Percentiles rank a stretch among this genome's conserved stretches.
Conservation (phyloP, 1,140 invertebrate species). For the Euglossa dilemma region DNA sequence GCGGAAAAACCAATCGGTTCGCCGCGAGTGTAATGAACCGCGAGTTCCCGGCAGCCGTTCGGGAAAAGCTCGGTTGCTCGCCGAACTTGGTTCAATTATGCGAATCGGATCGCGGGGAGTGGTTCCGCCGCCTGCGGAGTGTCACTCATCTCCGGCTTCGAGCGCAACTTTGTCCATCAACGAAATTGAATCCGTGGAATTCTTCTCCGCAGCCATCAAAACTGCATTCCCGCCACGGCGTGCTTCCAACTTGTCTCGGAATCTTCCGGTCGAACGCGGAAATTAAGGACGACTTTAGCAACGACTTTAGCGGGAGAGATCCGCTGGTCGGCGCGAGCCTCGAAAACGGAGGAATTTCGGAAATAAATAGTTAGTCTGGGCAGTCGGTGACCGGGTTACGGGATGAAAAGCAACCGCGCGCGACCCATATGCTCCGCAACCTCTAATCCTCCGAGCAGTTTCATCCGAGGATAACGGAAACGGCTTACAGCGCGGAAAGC, state of each 20-base stretch:
- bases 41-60: not conserved
- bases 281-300: not conserved
- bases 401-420: not conserved
- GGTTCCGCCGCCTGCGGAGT: constrained; percentile 3
- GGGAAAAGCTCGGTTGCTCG: not conserved
- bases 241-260: not conserved
- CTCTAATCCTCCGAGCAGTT: not conserved
- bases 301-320: not conserved
- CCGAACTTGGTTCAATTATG: constrained; percentile 36
- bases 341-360: not conserved
- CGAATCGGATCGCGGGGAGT: constrained; percentile 24
- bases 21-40: constrained; percentile 10
- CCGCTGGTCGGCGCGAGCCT: not conserved
- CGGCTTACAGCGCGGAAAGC: not conserved
- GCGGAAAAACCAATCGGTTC: not conserved
- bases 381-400: too few species aligned
- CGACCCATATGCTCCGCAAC: not conserved
- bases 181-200: constrained; percentile 40
- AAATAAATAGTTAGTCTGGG: too few species aligned
- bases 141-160: constrained; percentile 23
- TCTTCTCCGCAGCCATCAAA: not conserved
- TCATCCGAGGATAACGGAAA: not conserved
- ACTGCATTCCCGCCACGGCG: not conserved
- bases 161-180: constrained; percentile 46
- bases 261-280: not conserved